phyloP scores from a whole-genome alignment of 1,140 invertebrate genomes.

The Ladona fulva region DNA sequence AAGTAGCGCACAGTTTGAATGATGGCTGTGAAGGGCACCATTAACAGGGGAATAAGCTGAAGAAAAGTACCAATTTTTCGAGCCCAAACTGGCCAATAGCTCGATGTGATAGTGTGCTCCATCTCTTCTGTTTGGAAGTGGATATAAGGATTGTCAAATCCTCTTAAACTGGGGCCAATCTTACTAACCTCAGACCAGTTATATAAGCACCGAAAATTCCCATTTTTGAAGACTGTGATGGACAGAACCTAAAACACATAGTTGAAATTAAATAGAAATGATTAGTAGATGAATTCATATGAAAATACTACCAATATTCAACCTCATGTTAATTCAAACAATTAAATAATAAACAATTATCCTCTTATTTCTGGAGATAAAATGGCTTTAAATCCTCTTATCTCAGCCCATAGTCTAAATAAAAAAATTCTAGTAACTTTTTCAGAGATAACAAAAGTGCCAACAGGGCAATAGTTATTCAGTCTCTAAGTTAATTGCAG shows the following conservation, averaged over 20 bases:
- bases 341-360: too few species aligned
- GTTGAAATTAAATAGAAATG: constrained; percentile 3
- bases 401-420: too few species aligned
- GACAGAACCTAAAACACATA: constrained; percentile 52
- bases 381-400: too few species aligned
- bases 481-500: too few species aligned
- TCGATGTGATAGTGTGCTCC: constrained; percentile 18
- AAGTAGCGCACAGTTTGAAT: constrained; percentile 76
- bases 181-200: constrained; percentile 39
- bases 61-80: constrained; percentile 66
- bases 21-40: constrained; percentile 65
- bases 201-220: constrained; percentile 62
- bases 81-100: constrained; percentile 66
- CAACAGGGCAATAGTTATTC: too few species aligned
- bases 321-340: too few species aligned
- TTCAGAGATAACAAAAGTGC: too few species aligned
- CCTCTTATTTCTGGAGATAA: too few species aligned
- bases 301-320: too few species aligned
- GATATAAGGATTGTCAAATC: neutral
- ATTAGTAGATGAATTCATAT: too few species aligned
- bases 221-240: constrained; percentile 65
- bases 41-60: constrained; percentile 64
- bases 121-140: neutral
- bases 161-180: neutral
- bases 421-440: too few species aligned